Conservation (phyloP, 2,888 invertebrate genomes). For the Agrochola lota region DNA sequence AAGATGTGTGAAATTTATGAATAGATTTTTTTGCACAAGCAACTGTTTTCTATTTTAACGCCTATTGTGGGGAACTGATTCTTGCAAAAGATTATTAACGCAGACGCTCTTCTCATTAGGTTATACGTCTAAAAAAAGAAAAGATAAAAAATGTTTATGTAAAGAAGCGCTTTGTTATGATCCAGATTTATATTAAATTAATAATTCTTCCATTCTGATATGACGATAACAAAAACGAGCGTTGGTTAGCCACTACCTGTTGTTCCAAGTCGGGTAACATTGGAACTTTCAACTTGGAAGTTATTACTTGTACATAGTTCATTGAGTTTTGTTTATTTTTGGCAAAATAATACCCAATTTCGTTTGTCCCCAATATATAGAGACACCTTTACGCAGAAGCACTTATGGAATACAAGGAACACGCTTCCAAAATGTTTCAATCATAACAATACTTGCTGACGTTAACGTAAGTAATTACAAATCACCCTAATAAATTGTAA, state of each 20-base stretch:
- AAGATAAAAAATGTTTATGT: slow-evolving; percentile 16
- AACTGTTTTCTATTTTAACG: slow-evolving; percentile 75
- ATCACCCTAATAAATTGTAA: slow-evolving; percentile 73
- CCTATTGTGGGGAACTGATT: slow-evolving; percentile 80
- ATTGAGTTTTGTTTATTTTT: not conserved
- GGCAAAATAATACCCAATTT: not conserved
- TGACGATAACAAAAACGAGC: no score
- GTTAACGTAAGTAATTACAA: slow-evolving; percentile 64
- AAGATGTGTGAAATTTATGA: slow-evolving; percentile 75
- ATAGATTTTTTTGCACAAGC: slow-evolving; percentile 66
- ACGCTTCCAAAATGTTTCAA: slow-evolving; percentile 48
- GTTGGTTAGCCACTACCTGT: not conserved
- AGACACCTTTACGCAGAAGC: slow-evolving; percentile 43
- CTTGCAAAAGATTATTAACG: slow-evolving; percentile 76
- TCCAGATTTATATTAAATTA: slow-evolving; percentile 31
- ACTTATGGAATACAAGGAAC: slow-evolving; percentile 43
- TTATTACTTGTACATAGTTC: not conserved
- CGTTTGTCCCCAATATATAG: not conserved
- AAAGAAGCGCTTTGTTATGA: slow-evolving; percentile 23
- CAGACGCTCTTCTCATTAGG: slow-evolving; percentile 67
- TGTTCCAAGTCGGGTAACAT: no score
- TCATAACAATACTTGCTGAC: slow-evolving; percentile 51
- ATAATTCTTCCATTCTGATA: not conserved
- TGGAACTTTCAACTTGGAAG: not conserved
- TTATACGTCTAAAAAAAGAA: slow-evolving; percentile 28